Base-by-base conservation (phyloP, 2,797 vertebrate species). In the Balearica regulorum region DNA sequence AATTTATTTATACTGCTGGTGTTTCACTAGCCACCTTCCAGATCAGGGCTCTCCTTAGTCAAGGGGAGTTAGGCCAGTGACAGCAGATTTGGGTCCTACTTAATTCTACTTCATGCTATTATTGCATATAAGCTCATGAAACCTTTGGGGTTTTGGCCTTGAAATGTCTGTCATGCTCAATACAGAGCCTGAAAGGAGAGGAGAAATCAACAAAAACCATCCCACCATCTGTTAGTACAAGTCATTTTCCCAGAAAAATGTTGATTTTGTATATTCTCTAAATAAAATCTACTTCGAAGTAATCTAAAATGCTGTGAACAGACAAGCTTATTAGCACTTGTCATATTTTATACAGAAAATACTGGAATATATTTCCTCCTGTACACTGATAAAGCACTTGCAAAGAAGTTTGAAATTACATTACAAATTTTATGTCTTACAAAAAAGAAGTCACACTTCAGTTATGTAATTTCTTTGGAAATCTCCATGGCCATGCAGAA, bases 251-350 rank as follows among this genome's bases (percentile, higher is more conserved):
- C 58, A 91, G 79, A 4, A 46, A 92, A 82, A 8, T 43, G 75
- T 83, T 0, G 0, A 13, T 75, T 75, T 69, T 33, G 54, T 94
- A n/a, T 0, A 0, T 41, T 72, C 26, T 83, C 46, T 76, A 90
- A 88, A 88, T 81, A 92, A 95, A 90, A 83, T 58, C 39, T 37
- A 92, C 66, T 80, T 87, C 71, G 61, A 62, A 93, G 61, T 65
- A 92, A 94, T 81, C 26, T 68, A 80, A 91, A 86, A 62, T 43
- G 46, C 48, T 78, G 57, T n/a, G 72, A 94, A 79, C 62, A 94
- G 83, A 82, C 65, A 94, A 90, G 51, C 49, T 82, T 90, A 94
- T 88, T 94, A 86, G 10, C 73, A 90, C 85, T 94, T 94, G 92
- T 95, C 86, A 84, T 66, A 70, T 86, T 94, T 90, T 62, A 70